Evolutionary conservation across 2,888 invertebrate genomes (phyloP).

Genomic region (Heliothis peltigera): DNA sequence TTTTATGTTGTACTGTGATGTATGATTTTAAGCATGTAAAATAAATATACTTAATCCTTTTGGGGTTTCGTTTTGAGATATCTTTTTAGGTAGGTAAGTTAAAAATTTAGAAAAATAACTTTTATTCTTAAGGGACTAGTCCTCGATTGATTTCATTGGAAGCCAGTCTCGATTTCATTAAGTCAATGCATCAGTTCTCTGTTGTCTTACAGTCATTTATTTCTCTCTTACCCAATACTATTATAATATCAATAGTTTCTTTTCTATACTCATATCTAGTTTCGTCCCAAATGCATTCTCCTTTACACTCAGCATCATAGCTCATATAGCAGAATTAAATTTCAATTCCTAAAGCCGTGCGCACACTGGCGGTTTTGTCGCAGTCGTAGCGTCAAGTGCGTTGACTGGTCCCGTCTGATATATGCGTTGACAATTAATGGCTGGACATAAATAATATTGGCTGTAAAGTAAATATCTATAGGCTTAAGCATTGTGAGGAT

Average conservation of each 20-base stretch:
- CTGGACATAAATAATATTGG: slow-evolving; percentile 71
- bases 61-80: slow-evolving; percentile 1
- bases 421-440: slow-evolving; percentile 74
- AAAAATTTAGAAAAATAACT: slow-evolving; percentile 1
- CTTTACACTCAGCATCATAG: slow-evolving; percentile 67
- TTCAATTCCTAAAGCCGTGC: slow-evolving; percentile 72
- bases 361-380: slow-evolving; percentile 63
- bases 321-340: slow-evolving; percentile 71
- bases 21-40: slow-evolving; percentile 53
- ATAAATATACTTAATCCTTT: slow-evolving; percentile 41
- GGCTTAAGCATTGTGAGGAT: slow-evolving; percentile 46
- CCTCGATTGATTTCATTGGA: no score
- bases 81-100: slow-evolving; percentile 11
- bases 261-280: not conserved
- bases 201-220: not conserved
- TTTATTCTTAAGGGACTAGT: no score
- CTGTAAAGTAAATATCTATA: slow-evolving; percentile 63
- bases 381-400: slow-evolving; percentile 66
- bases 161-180: not conserved
- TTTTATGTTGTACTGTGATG: slow-evolving; percentile 32
- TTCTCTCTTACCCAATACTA: no score
- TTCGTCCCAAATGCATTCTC: slow-evolving; percentile 31
- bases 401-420: slow-evolving; percentile 70
- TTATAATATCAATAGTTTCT: no score
- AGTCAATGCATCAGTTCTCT: not conserved